A percentile compares a stretch with the other conserved stretches of the same genome.
These are phyloP conservation scores for Crenuchus spilurus DNA, from an alignment of 2,797 vertebrate species.

Conservation along the genomic window DNA sequence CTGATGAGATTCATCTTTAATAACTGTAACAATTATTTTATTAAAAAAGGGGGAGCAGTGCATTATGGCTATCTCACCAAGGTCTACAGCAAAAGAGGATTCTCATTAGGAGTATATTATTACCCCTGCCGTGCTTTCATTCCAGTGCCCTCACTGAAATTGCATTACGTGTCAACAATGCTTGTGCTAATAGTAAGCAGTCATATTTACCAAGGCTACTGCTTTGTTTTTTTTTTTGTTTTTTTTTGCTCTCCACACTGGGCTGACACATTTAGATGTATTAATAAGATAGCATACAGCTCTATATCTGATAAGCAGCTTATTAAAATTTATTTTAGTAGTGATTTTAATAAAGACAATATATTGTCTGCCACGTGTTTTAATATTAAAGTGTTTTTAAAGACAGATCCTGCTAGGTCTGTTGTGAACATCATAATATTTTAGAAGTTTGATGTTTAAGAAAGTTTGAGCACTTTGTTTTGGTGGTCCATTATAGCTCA, in stretches of 20 bases:
- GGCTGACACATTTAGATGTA: slow-evolving; percentile 73
- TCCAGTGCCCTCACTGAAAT: slow-evolving; percentile 75
- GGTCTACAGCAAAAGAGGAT: slow-evolving; percentile 76
- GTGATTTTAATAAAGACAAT: slow-evolving; percentile 74
- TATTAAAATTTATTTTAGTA: slow-evolving; percentile 67
- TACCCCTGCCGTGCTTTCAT: slow-evolving; percentile 77
- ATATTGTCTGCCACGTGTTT: slow-evolving; percentile 38
- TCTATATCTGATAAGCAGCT: slow-evolving; percentile 73
- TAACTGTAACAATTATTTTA: slow-evolving; percentile 86
- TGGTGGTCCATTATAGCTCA: no score
- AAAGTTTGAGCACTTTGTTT: no score
- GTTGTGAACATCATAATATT: no score
- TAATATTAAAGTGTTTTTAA: slow-evolving; percentile 47
- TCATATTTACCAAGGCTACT: slow-evolving; percentile 75
- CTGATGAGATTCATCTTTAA: slow-evolving; percentile 86
- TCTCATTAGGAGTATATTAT: slow-evolving; percentile 84
- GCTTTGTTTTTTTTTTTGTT: slow-evolving; percentile 63
- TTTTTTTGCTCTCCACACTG: slow-evolving; percentile 36
- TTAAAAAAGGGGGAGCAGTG: slow-evolving; percentile 80
- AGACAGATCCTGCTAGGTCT: background rate
- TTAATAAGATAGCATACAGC: slow-evolving; percentile 74
- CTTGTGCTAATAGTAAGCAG: slow-evolving; percentile 77
- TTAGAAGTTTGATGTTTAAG: no score
- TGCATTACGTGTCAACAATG: slow-evolving; percentile 83
- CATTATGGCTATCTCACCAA: slow-evolving; percentile 77